These are phyloP conservation scores for Elgaria multicarinata DNA, from an alignment of 2,113 vertebrate genomes.

Conservation along the genomic window DNA sequence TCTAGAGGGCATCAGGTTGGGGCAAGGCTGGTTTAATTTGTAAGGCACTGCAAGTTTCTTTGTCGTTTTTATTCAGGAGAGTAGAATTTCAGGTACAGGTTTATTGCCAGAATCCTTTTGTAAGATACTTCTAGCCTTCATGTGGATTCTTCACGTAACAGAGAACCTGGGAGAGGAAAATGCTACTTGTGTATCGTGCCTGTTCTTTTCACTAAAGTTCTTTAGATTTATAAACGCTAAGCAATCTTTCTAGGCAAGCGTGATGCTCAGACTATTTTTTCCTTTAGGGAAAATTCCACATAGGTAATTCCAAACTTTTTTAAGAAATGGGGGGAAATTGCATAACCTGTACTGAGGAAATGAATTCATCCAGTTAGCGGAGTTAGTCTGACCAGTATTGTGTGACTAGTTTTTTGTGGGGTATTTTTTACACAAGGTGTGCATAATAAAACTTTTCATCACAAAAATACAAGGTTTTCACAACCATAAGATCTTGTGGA, in stretches of 20 bases:
- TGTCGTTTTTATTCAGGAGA: too few relatives aligned
- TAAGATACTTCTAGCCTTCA: slow-evolving; percentile 33
- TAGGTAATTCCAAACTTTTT: not conserved
- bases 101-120: slow-evolving; percentile 63
- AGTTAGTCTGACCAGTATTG: not conserved
- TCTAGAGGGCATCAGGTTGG: too few relatives aligned
- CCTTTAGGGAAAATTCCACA: not conserved
- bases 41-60: not conserved
- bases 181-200: too few relatives aligned
- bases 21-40: too few relatives aligned
- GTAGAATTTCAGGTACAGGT: slow-evolving; percentile 45
- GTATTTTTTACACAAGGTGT: not conserved
- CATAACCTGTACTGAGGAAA: not conserved
- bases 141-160: slow-evolving; percentile 39
- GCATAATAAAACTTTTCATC: too few relatives aligned
- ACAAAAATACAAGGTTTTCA: too few relatives aligned
- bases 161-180: slow-evolving; percentile 56
- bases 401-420: not conserved
- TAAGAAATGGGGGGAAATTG: not conserved
- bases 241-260: slow-evolving; percentile 46
- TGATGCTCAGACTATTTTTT: slow-evolving; percentile 25
- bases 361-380: not conserved
- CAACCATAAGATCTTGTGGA: too few relatives aligned
- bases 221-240: slow-evolving; percentile 17
- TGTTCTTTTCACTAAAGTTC: slow-evolving; percentile 15